Evolutionary conservation across 2,888 invertebrate genomes (phyloP).

Genomic region (Lottia scabra): DNA sequence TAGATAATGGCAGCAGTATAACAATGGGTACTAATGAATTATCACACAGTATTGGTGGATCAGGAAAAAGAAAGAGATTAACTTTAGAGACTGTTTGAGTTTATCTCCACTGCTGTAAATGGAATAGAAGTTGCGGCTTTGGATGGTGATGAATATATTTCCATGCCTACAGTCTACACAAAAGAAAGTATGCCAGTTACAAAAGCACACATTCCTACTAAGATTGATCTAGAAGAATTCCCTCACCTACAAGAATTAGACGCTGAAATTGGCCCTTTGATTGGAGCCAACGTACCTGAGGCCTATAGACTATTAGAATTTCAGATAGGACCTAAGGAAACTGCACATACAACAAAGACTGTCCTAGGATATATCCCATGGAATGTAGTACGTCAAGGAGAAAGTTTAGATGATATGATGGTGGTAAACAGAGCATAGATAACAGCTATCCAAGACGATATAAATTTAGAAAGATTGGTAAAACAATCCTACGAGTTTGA

Average conservation of each 20-base stretch:
- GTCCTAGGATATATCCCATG: slow-evolving; percentile 4
- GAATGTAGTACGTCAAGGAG: neutral
- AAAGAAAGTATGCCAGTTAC: slow-evolving; percentile 14
- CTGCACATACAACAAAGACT: slow-evolving; percentile 16
- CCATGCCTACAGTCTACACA: slow-evolving; percentile 9
- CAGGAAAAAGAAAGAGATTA: slow-evolving; percentile 12
- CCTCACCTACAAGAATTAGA: slow-evolving; percentile 13
- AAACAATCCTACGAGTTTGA: neutral
- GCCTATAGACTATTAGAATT: slow-evolving; percentile 7
- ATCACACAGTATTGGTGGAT: neutral
- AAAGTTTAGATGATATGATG: too few species aligned
- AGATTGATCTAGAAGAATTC: slow-evolving; percentile 10
- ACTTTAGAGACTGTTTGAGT: slow-evolving; percentile 14
- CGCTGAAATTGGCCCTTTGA: slow-evolving; percentile 17
- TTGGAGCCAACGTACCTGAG: slow-evolving; percentile 13
- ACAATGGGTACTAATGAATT: slow-evolving; percentile 7
- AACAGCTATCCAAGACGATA: too few species aligned
- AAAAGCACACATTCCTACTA: slow-evolving; percentile 12
- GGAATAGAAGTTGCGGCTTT: slow-evolving; percentile 7
- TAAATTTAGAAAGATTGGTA: neutral
- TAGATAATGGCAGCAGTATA: slow-evolving; percentile 17
- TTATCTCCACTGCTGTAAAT: neutral
- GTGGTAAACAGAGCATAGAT: too few species aligned
- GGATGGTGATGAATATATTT: neutral
- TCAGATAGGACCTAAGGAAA: slow-evolving; percentile 1